Evolutionary conservation across 2,113 vertebrate genomes (phyloP).

Genomic region (Nerophis ophidion): DNA sequence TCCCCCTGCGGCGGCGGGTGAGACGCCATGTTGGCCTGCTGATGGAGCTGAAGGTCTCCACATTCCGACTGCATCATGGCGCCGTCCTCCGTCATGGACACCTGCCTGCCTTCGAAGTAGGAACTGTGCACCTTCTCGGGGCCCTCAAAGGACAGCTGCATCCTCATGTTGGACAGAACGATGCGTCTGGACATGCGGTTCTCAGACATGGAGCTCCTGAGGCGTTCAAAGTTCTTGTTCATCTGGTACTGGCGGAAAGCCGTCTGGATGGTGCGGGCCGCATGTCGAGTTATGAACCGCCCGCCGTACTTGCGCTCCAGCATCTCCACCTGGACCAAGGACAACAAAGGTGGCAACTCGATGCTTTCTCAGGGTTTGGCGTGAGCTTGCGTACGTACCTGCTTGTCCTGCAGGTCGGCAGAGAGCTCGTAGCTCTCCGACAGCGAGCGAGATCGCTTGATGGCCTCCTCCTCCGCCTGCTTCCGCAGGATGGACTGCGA

Average conservation of each 20-base stretch:
- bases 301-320: slow-evolving; percentile 98
- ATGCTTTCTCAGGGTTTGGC: slow-evolving; percentile 5
- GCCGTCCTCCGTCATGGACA: slow-evolving; percentile 84
- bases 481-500: slow-evolving; percentile 93
- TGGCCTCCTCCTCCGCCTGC: slow-evolving; percentile 96
- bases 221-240: slow-evolving; percentile 99
- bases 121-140: slow-evolving; percentile 94
- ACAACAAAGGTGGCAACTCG: background rate
- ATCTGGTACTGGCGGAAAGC: slow-evolving; percentile 99
- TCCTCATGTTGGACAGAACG: slow-evolving; percentile 98
- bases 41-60: slow-evolving; percentile 71
- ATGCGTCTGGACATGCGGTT: slow-evolving; percentile 98
- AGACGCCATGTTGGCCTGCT: slow-evolving; percentile 75
- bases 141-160: slow-evolving; percentile 98
- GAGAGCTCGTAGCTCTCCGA: slow-evolving; percentile 99
- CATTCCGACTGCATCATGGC: slow-evolving; percentile 77
- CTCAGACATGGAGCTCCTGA: slow-evolving; percentile 97
- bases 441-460: slow-evolving; percentile 91
- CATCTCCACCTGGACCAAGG: slow-evolving; percentile 88
- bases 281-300: slow-evolving; percentile 95
- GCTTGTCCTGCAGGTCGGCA: slow-evolving; percentile 96
- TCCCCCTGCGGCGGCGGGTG: slow-evolving; percentile 75
- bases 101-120: slow-evolving; percentile 90
- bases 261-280: slow-evolving; percentile 95
- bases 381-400: slow-evolving; percentile 70